Evolutionary conservation across 2,113 vertebrate genomes (phyloP), one percentile per base, ranked within the genome.

Genomic region (Prunella himalayana): DNA sequence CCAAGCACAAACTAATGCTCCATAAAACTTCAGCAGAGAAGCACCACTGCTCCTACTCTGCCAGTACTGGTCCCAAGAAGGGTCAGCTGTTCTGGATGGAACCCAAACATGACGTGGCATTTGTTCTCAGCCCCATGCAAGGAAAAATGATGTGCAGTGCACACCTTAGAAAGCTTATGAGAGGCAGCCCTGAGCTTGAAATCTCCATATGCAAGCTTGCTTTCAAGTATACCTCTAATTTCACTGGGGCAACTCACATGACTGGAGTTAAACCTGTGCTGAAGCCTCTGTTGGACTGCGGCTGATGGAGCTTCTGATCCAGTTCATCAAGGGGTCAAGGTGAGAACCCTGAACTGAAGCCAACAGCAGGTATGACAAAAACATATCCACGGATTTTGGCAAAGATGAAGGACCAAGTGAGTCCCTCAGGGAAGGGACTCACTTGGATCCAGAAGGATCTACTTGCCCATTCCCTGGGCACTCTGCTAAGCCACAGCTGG

Each of bases 21-120:
- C 69, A 60, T 22, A 51, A 73, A 86, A 75, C 56, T 88, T 59
- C 60, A 84, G 20, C 53, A 82, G 33, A 63, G 54, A 83, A 63
- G 35, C 39, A 47, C 19, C n/a, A 54, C 39, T 22, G 79, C 50
- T 93, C 35, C 64, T 66, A 2, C 71, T 66, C 47, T 66, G 22
- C 20, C 4, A 2, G 13, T 35, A 16, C 2, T 23, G 30, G 51
- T 75, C 33, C 68, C 31, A 71, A 9, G 33, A 16, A 75, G 33
- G 25, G 39, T 44, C 47, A 81, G 39, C 35, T 93, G 35, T 21
- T 66, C 65, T 0, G 1, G 23, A 68, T 9, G 10, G 28, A 81
- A 71, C 20, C 35, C n/a, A 39, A 37, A 71, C 15, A 47, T 1
- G 0, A 60, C 13, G 42, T 0, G 2, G 15, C 37, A n/a, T 68